Percentiles rank a stretch among this genome's conserved stretches.
Conservation (phyloP, 1,140 invertebrate species). For the Hyphantria cunea region DNA sequence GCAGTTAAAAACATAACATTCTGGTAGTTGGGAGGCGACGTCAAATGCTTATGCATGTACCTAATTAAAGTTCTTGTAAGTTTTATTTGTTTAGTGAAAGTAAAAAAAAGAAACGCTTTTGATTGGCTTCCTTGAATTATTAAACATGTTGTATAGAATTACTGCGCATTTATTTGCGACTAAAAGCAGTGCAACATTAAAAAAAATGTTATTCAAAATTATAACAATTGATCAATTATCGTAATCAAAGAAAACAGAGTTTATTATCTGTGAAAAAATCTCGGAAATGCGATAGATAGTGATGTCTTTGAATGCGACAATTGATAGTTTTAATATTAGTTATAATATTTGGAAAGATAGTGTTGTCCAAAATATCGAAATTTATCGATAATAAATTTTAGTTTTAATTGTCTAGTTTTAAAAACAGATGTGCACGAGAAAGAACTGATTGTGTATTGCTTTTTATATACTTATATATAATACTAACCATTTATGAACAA, state of each 20-base stretch:
- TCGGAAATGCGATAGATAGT: no score
- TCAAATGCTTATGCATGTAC: no score
- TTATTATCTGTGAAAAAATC: no score
- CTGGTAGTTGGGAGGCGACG: no score
- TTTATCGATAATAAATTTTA: conserved; percentile 6
- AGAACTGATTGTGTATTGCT: conserved; percentile 49
- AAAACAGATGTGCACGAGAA: conserved; percentile 43
- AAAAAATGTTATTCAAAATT: not conserved
- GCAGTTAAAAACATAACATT: not conserved
- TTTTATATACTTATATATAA: conserved; percentile 26
- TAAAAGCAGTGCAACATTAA: no score
- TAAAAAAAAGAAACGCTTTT: no score
- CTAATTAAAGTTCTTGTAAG: no score
- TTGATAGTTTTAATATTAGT: conserved; percentile 1
- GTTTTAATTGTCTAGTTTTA: conserved; percentile 18
- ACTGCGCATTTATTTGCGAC: no score
- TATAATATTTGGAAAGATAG: conserved; percentile 12
- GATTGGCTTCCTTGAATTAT: no score
- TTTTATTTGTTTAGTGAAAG: no score
- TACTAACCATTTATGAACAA: not conserved
- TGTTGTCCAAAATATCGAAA: conserved; percentile 20
- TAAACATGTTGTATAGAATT: no score
- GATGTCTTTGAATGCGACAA: conserved; percentile 3
- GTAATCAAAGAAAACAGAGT: no score
- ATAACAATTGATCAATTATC: not conserved